Conservation (phyloP, 2,113 vertebrate species). For the Mesembrinibis cayennensis region DNA sequence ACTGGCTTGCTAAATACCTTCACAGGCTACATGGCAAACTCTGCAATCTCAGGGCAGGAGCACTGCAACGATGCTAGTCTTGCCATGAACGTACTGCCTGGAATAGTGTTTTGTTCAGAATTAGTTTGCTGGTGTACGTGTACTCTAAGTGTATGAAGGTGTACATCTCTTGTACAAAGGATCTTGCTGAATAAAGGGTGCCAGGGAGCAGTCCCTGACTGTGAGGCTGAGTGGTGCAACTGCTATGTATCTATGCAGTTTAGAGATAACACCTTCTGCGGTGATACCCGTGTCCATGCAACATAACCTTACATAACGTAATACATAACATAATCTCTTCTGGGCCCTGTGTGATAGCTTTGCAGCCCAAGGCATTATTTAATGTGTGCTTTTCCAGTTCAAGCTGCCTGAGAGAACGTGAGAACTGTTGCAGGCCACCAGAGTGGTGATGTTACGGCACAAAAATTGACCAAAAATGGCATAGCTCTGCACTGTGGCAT, state of each 20-base stretch:
- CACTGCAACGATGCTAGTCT: background rate
- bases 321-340: background rate
- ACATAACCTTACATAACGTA: background rate
- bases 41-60: accelerated
- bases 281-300: accelerated
- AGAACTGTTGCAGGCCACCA: background rate
- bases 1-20: background rate
- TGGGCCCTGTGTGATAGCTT: background rate
- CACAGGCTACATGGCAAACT: background rate
- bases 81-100: background rate
- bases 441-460: background rate
- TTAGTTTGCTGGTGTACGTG: background rate
- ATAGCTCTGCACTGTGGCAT: background rate
- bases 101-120: background rate
- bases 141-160: background rate
- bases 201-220: background rate
- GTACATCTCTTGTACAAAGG: background rate
- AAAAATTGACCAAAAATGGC: background rate
- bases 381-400: background rate
- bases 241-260: accelerated
- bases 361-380: background rate
- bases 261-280: background rate
- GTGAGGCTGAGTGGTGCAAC: accelerated
- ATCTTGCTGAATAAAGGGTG: background rate
- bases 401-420: background rate